These are phyloP conservation scores for Drosophila suboccidentalis DNA, from an alignment of 2,888 invertebrate species.

Conservation along the genomic window DNA sequence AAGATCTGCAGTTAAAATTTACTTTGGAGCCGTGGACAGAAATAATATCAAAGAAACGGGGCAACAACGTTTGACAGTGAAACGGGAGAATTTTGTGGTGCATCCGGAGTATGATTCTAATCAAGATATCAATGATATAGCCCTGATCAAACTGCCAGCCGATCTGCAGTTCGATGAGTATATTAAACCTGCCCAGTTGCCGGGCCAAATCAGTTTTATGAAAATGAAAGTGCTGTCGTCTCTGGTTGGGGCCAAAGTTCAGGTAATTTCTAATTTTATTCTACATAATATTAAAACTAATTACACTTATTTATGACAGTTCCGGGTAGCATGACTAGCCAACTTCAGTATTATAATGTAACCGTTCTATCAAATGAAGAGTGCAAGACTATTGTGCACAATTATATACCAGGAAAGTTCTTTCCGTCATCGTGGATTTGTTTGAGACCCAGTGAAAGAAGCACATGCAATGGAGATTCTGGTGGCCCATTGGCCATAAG, in stretches of 20 bases:
- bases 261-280: not conserved
- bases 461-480: not conserved
- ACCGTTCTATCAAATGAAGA: no score
- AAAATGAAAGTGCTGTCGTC: no score
- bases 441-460: not conserved
- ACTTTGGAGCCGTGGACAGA: no score
- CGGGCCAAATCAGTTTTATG: not conserved
- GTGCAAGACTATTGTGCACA: no score
- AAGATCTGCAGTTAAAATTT: no score
- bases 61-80: no score
- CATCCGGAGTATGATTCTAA: not conserved
- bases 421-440: no score
- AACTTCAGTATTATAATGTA: constrained; percentile 1
- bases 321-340: not conserved
- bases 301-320: not conserved
- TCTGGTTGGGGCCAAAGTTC: constrained; percentile 11
- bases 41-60: no score
- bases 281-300: no score
- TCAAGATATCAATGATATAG: constrained; percentile 5
- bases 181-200: constrained; percentile 16
- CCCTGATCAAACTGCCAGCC: constrained; percentile 25
- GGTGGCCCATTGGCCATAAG: constrained; percentile 27
- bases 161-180: constrained; percentile 21
- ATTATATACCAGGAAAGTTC: no score
- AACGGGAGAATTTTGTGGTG: no score